Base-by-base conservation (phyloP, 2,113 vertebrate species). In the Melanocharis versteri region DNA sequence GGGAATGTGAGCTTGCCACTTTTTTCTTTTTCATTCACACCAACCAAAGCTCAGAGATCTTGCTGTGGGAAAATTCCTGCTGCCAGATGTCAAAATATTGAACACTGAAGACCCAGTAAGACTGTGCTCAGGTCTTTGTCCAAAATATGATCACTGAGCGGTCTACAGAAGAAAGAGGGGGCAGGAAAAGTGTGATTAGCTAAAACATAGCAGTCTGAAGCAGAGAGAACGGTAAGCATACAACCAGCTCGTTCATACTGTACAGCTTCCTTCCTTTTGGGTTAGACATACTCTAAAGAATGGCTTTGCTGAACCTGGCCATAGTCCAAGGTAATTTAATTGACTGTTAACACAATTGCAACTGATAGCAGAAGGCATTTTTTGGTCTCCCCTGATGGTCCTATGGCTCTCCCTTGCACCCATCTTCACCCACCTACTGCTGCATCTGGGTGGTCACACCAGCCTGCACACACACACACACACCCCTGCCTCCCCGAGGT, bases 401-500 rank as follows among this genome's bases (percentile, higher is more conserved):
- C 44, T 51, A 10, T 8, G n/a, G 37, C 48, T 58, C 26, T 39
- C 40, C 54, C 45, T 53, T 56, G n/a, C 28, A 81, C 2, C 15
- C 17, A 21, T 20, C 47, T 60, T 39, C 3, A 3, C 9, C 9
- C 31, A 47, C 22, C 40, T 57, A 7, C 47, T 54, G 23, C 21
- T 35, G 11, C 17, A n/a, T 14, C 16, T 15, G 24, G 45, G 13
- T 60, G 51, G n/a, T 51, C 24, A 71, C 33, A 39, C 16, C 19
- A 68, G 10, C 42, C 27, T 15, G 2, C 33, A 61, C 4, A n/a
- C n/a, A n/a, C n/a, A n/a, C n/a, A n/a, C n/a, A n/a, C n/a, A n/a
- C 30, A 21, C 11, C 15, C 5, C 10, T n/a, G n/a, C n/a, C n/a
- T 5, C n/a, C 5, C 47, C 47, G 9, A 2, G 0, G 14, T 40